Evolutionary conservation across 2,113 vertebrate species (phyloP), one percentile per base, ranked within the genome.

Genomic region (Ancistrus triradiatus): DNA sequence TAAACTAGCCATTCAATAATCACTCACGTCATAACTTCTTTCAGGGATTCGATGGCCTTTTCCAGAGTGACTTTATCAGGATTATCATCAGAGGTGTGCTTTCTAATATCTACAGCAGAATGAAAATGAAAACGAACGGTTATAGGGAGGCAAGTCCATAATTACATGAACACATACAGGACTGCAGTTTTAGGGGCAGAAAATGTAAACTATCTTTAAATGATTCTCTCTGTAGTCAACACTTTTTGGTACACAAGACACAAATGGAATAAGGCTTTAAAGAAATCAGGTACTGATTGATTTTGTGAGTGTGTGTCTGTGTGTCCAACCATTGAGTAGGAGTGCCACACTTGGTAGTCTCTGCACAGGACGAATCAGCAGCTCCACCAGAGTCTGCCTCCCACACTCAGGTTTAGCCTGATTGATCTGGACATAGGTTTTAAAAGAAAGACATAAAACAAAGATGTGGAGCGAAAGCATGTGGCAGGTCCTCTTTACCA

Each of bases 11-110:
- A 17, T 8, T 58, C 7, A 55, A 19, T 25, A 50, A 35, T 21
- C 49, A 83, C 95, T 95, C 87, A 99, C 96, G 91, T 99, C 95
- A 99, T 98, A 63, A 99, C 95, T 86, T 99, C 95, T 81, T 94
- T 96, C 50, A 99, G 76, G 19, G 94, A 95, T 59, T 94, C 95
- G 59, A 98, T 98, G 52, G 96, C 95, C 84, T 87, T 93, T 71
- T 96, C 94, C 74, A 99, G 80, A 37, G 85, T 97, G 59, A 83
- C 61, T 85, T 98, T 99, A 81, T 99, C 96, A 50, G 96, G 95
- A 75, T 95, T 97, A 70, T 96, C 93, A 73, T 97, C 93, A 22
- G 90, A 74, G 14, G 96, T 98, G 50, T 98, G 95, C 72, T 99
- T 99, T 85, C 89, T 96, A 78, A 99, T 92, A 79, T 99, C 96